Base-by-base conservation (phyloP, 2,797 vertebrate species). In the Lates japonicus region DNA sequence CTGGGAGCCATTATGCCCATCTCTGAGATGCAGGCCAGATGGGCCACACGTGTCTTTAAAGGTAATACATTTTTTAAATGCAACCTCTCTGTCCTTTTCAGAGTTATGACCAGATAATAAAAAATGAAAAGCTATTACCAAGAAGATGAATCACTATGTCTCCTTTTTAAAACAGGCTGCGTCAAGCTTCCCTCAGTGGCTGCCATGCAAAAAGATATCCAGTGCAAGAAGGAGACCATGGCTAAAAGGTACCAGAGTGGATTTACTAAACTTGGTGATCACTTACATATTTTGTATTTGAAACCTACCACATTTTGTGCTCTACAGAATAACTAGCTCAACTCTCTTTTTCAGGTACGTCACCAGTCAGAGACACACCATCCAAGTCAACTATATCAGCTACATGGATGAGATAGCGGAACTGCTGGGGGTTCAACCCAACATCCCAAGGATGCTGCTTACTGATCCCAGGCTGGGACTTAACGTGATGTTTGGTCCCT, bases 331-430 rank as follows among this genome's bases (percentile, higher is more conserved):
- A 5, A 74, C 71, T 1, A 84, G 13, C 11, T 49, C 0, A 0
- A 10, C 0, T 70, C 20, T 83, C 16, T 73, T 82, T 49, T 74
- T 55, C 86, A 98, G 97, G 88, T 97, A 97, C 0, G 96, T 97
- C 86, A 72, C 76, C 5, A 97, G 96, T 84, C 96, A 86, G 80
- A 96, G 96, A 55, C 97, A 97, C 83, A 97, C 98, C 71, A 96
- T 98, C 85, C 97, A 98, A 73, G 96, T 95, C 11, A 96, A 97
- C 75, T 97, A 96, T 1, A 0, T 97, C 2, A 20, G 14, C 0
- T 97, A 96, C 91, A 97, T 98, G 97, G 97, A 99, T 0, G 96
- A 97, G 49, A 66, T 99, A 4, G 96, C 97, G 51, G 49, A 79
- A 2, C 64, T 94, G 74, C 2, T 96, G 44, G 96, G 96, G 0